Percentiles rank a stretch among this genome's conserved stretches.
phyloP scores from a whole-genome alignment of 2,888 invertebrate genomes.

The Tenthredo mesomela region DNA sequence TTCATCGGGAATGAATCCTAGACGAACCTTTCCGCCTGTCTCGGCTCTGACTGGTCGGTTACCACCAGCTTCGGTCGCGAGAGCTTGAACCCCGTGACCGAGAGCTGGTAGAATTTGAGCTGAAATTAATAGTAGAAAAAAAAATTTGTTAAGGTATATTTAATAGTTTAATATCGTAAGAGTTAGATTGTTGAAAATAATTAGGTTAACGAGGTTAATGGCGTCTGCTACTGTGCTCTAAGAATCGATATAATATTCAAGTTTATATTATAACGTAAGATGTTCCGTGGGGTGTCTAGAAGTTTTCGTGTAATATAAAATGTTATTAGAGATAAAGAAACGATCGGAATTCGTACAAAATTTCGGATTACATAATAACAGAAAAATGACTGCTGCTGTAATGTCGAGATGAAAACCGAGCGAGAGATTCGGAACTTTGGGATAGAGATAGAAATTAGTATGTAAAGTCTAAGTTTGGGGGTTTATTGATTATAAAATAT shows the following conservation, averaged over 20 bases:
- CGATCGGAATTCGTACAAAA: neutral
- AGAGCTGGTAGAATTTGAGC: slow-evolving; percentile 64
- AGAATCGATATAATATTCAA: neutral
- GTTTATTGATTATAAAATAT: neutral
- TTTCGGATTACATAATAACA: slow-evolving; percentile 66
- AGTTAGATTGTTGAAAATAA: neutral
- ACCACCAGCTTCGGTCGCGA: slow-evolving; percentile 56
- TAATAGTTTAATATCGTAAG: neutral
- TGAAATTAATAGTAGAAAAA: slow-evolving; percentile 49
- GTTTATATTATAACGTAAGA: neutral
- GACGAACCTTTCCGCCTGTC: slow-evolving; percentile 88
- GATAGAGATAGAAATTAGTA: neutral
- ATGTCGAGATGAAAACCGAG: neutral
- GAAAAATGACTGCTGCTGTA: slow-evolving; percentile 46
- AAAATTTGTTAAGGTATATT: neutral
- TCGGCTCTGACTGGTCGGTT: slow-evolving; percentile 80
- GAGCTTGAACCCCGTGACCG: slow-evolving; percentile 60
- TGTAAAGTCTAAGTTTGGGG: neutral
- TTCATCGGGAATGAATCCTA: slow-evolving; percentile 96
- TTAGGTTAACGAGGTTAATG: neutral
- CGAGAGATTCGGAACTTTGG: neutral
- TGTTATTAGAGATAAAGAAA: too few relatives aligned
- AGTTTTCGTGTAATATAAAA: neutral
- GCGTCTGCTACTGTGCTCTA: neutral
- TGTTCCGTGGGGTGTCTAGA: neutral